Percentiles rank a stretch among this genome's conserved stretches.
Evolutionary conservation across 2,113 vertebrate genomes (phyloP).

Genomic region (Phodopus roborovskii): DNA sequence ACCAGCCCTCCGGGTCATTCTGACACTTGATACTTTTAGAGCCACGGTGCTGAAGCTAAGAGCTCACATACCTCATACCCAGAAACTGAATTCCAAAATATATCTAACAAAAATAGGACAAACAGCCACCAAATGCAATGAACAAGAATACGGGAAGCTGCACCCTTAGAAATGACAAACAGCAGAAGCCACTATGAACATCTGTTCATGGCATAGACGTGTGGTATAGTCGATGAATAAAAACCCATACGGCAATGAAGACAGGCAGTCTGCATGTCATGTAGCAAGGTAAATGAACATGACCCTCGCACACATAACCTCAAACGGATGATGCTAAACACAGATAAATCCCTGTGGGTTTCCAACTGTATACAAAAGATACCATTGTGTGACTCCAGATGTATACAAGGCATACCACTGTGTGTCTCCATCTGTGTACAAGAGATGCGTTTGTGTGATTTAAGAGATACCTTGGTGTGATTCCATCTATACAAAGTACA

Average conservation of each 20-base stretch:
- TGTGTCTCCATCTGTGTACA: too few species aligned
- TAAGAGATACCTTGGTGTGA: background rate
- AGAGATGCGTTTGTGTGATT: too few species aligned
- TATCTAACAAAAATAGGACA: background rate
- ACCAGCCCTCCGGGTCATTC: background rate
- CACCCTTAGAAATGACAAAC: background rate
- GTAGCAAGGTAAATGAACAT: background rate
- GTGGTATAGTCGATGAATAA: background rate
- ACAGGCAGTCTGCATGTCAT: background rate
- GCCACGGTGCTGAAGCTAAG: background rate
- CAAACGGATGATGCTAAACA: background rate
- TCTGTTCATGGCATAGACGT: background rate
- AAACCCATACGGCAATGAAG: background rate
- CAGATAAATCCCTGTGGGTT: fast-evolving
- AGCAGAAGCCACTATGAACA: background rate
- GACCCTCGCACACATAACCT: background rate
- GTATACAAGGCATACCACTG: too few species aligned
- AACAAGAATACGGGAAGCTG: background rate
- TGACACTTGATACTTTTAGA: background rate
- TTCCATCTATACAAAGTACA: background rate
- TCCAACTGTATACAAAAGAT: background rate
- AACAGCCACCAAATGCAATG: background rate
- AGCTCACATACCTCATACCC: fast-evolving
- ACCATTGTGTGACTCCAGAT: background rate
- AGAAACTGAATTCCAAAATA: background rate